A percentile compares a stretch with the other conserved stretches of the same genome.
Conservation (phyloP, 2,888 invertebrate species). For the Luperina testacea region DNA sequence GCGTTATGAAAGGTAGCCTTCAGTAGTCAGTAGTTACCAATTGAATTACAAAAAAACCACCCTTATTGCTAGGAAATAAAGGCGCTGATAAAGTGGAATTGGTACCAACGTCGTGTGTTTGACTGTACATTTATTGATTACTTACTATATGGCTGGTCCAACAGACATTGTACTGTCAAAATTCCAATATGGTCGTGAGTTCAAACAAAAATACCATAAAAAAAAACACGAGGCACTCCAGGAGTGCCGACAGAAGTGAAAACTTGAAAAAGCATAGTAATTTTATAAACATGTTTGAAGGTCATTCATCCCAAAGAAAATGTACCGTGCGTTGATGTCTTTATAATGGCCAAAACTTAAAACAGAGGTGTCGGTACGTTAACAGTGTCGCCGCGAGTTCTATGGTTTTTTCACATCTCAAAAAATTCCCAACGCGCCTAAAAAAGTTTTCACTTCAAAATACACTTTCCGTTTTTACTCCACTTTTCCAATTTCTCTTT, state of each 20-base stretch:
- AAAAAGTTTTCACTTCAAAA: no score
- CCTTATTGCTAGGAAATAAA: neutral
- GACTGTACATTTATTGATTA: neutral
- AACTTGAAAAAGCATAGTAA: no score
- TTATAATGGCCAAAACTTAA: no score
- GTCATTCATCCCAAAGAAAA: no score
- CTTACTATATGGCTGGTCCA: neutral
- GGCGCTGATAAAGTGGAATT: neutral
- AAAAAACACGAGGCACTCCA: neutral
- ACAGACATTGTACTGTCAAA: neutral
- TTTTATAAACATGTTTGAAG: no score
- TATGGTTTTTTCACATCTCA: no score
- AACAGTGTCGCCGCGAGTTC: no score
- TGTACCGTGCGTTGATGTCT: no score
- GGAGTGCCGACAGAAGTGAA: no score
- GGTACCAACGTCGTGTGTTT: neutral
- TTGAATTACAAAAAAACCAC: neutral
- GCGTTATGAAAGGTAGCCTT: neutral
- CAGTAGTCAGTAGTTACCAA: neutral
- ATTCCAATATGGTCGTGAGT: neutral
- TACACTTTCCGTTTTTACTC: neutral
- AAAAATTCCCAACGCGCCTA: no score
- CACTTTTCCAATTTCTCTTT: neutral
- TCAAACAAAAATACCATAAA: neutral
- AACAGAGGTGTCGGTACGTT: no score